These are phyloP conservation scores for Odontesthes bonariensis DNA, from an alignment of 2,113 vertebrate species.

Conservation along the genomic window DNA sequence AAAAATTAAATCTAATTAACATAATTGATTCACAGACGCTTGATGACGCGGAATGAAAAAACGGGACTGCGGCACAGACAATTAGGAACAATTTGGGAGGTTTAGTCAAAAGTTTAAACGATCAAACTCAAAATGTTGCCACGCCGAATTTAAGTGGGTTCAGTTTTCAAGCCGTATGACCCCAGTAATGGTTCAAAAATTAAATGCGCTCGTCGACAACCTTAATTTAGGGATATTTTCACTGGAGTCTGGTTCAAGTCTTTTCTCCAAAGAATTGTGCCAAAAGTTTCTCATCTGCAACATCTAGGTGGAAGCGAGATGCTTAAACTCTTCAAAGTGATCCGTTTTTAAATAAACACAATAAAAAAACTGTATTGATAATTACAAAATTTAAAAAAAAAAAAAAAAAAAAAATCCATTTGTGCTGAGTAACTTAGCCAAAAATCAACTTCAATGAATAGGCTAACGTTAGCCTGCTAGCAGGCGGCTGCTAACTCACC, in stretches of 20 bases:
- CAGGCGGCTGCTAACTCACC: slow-evolving; percentile 77
- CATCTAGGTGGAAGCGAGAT: background rate
- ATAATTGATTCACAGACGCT: background rate
- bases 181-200: background rate
- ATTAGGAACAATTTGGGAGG: too few relatives aligned
- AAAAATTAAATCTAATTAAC: background rate
- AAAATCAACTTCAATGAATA: slow-evolving; percentile 56
- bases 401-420: background rate
- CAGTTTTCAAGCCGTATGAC: background rate
- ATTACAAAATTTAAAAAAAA: too few relatives aligned
- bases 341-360: background rate
- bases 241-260: background rate
- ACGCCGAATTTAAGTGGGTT: background rate
- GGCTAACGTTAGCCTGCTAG: slow-evolving; percentile 69
- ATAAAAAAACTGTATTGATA: background rate
- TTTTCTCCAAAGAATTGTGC: background rate
- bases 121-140: too few relatives aligned
- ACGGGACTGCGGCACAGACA: background rate
- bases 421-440: slow-evolving; percentile 22
- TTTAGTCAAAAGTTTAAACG: too few relatives aligned
- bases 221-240: background rate
- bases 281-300: background rate
- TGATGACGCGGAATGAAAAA: background rate
- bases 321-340: background rate
- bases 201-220: background rate